Conservation (phyloP, 2,797 vertebrate genomes). For the Diplodus puntazzo region DNA sequence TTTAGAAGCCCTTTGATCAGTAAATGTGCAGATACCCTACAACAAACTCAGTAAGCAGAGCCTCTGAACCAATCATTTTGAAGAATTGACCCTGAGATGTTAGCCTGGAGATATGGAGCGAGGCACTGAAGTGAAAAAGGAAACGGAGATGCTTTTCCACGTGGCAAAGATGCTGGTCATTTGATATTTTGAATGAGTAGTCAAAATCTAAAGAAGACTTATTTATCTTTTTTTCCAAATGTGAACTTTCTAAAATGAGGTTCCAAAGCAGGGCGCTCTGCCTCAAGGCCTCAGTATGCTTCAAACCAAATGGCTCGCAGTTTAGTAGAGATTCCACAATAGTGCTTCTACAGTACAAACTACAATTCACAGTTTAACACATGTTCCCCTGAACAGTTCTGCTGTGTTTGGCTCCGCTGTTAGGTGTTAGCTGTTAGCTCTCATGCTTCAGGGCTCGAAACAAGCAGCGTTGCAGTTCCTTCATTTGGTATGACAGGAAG, state of each 20-base stretch:
- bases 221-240: neutral
- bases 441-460: no score
- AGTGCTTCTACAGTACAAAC: no score
- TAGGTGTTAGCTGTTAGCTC: no score
- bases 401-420: no score
- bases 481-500: no score
- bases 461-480: no score
- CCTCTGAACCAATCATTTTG: constrained; percentile 33
- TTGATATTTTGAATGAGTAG: neutral
- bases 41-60: constrained; percentile 31
- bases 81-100: constrained; percentile 41
- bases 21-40: constrained; percentile 38
- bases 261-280: neutral
- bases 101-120: constrained; percentile 18
- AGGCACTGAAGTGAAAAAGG: constrained; percentile 17
- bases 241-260: neutral
- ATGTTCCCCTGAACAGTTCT: no score
- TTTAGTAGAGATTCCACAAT: no score
- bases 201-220: neutral
- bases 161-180: neutral
- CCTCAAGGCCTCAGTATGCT: neutral
- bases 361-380: no score
- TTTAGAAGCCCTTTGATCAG: constrained; percentile 52
- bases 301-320: neutral
- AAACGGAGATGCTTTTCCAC: constrained; percentile 14